These are phyloP conservation scores for Beris chalybata DNA, from an alignment of 2,888 invertebrate genomes.

Conservation along the genomic window DNA sequence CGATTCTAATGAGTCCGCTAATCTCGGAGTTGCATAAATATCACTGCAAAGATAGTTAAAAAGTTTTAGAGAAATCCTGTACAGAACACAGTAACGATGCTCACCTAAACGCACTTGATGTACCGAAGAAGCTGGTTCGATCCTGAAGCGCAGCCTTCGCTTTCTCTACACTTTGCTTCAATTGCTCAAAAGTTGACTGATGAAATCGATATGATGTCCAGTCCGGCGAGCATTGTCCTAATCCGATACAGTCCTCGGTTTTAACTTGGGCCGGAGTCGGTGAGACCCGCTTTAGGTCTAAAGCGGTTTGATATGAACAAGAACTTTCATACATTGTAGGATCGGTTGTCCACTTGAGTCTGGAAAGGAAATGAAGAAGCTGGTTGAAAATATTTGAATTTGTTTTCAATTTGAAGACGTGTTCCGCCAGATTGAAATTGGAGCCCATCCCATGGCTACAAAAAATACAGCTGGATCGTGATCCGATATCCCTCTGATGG, in stretches of 20 bases:
- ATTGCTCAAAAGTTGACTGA: conserved; percentile 85
- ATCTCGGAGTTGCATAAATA: conserved; percentile 55
- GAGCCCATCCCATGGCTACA: background rate
- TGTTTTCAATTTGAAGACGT: background rate
- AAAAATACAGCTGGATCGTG: too few species aligned
- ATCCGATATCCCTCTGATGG: too few species aligned
- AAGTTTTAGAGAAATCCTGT: background rate
- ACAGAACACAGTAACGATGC: background rate
- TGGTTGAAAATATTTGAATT: background rate
- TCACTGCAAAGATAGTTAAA: conserved; percentile 45
- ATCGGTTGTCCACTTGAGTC: conserved; percentile 39
- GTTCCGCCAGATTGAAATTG: background rate
- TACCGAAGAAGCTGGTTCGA: conserved; percentile 68
- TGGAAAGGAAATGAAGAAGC: conserved; percentile 11
- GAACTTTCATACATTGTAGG: conserved; percentile 85
- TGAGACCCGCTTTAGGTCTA: conserved; percentile 74
- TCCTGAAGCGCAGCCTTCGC: conserved; percentile 85
- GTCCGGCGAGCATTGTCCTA: conserved; percentile 64
- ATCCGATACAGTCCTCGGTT: conserved; percentile 58
- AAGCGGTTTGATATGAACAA: conserved; percentile 85
- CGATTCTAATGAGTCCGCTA: conserved; percentile 51
- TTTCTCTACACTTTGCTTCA: conserved; percentile 88
- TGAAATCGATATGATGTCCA: conserved; percentile 81
- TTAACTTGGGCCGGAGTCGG: conserved; percentile 56
- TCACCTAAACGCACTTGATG: conserved; percentile 74